Evolutionary conservation across 2,797 vertebrate species (phyloP).

Genomic region (Cetoscarus ocellatus): DNA sequence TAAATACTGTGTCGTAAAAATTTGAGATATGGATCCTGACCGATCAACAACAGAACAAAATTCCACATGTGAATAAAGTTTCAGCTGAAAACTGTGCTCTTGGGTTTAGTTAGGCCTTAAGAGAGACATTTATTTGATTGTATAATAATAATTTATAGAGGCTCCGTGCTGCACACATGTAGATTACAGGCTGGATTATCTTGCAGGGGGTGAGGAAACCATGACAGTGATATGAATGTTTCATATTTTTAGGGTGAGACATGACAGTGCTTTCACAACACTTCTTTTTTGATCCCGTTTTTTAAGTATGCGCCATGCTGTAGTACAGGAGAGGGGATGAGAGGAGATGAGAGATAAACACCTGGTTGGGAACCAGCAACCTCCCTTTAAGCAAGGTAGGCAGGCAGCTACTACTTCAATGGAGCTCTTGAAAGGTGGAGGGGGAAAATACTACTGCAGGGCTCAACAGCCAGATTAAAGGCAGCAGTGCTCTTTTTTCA

Average conservation of each 20-base stretch:
- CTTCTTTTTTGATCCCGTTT: slow-evolving; percentile 19
- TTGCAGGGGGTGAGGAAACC: slow-evolving; percentile 41
- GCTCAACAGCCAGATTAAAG: slow-evolving; percentile 77
- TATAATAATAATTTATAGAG: slow-evolving; percentile 43
- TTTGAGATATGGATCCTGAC: no score
- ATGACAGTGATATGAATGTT: slow-evolving; percentile 45
- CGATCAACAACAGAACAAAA: no score
- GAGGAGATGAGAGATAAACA: slow-evolving; percentile 63
- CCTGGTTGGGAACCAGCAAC: slow-evolving; percentile 68
- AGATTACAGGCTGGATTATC: slow-evolving; percentile 31
- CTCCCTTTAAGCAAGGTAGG: slow-evolving; percentile 68
- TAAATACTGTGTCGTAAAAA: no score
- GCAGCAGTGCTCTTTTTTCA: slow-evolving; percentile 60
- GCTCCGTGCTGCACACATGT: neutral
- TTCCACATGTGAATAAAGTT: no score
- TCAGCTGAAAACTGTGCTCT: no score
- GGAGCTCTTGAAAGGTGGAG: slow-evolving; percentile 56
- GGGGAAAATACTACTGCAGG: slow-evolving; percentile 56
- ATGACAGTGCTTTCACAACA: slow-evolving; percentile 20
- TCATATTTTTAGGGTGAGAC: slow-evolving; percentile 22
- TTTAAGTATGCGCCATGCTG: slow-evolving; percentile 20
- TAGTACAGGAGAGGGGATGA: slow-evolving; percentile 20
- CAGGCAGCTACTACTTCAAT: slow-evolving; percentile 67
- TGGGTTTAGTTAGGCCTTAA: slow-evolving; percentile 26
- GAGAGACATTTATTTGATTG: slow-evolving; percentile 49